Evolutionary conservation across 2,888 invertebrate species (phyloP).

Genomic region (Dione juno): DNA sequence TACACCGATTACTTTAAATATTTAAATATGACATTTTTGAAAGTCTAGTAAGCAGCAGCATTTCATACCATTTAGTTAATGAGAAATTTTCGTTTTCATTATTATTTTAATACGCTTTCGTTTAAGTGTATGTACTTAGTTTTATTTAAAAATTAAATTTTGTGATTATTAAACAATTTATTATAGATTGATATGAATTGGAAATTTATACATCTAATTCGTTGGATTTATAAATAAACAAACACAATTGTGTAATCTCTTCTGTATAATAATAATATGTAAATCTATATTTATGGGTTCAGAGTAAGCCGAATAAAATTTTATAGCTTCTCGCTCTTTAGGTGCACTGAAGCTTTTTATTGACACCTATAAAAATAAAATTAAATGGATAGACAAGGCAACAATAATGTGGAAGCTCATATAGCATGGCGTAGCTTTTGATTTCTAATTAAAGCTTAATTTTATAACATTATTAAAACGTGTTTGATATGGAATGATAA

Average conservation of each 20-base stretch:
- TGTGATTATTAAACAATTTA: no score
- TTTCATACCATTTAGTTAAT: slow-evolving; percentile 9
- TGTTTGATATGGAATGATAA: slow-evolving; percentile 41
- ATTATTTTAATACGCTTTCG: not conserved
- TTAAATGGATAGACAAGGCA: slow-evolving; percentile 57
- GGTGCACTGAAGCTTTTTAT: slow-evolving; percentile 57
- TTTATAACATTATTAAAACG: slow-evolving; percentile 42
- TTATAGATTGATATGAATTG: no score
- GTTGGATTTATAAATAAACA: not conserved
- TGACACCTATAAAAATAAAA: slow-evolving; percentile 57
- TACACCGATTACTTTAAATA: slow-evolving; percentile 23
- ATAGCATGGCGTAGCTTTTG: slow-evolving; percentile 51
- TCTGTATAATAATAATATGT: slow-evolving; percentile 53
- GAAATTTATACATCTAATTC: not conserved
- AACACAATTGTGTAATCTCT: slow-evolving; percentile 16
- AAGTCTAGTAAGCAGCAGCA: not conserved
- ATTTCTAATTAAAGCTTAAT: slow-evolving; percentile 45
- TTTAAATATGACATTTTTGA: slow-evolving; percentile 6
- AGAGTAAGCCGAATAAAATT: slow-evolving; percentile 54
- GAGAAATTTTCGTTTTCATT: not conserved
- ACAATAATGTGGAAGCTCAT: slow-evolving; percentile 48
- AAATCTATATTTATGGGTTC: slow-evolving; percentile 62
- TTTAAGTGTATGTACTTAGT: not conserved
- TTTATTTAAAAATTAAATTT: no score
- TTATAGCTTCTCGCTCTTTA: slow-evolving; percentile 57